phyloP scores from a whole-genome alignment of 1,140 invertebrate species.

The Adelges cooleyi region DNA sequence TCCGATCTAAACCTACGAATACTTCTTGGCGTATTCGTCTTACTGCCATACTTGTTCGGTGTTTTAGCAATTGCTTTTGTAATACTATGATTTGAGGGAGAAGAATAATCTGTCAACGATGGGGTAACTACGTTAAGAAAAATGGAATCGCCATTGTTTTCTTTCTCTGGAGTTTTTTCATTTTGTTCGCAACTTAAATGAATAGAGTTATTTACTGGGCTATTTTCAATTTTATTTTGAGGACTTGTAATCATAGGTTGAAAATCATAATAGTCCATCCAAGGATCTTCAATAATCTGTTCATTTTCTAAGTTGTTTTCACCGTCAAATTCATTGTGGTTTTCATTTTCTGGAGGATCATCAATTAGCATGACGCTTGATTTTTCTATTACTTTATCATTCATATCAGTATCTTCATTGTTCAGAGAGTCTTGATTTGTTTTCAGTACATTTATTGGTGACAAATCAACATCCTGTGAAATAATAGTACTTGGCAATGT shows the following conservation, averaged over 20 bases:
- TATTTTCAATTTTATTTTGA: not conserved
- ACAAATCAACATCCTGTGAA: no score
- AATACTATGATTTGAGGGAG: conserved; percentile 4
- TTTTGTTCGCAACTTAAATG: not conserved
- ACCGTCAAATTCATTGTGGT: no score
- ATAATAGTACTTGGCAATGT: no score
- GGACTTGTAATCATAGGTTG: conserved; percentile 1
- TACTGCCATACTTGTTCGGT: not conserved
- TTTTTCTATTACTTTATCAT: no score
- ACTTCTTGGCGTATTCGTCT: conserved; percentile 1
- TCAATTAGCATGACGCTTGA: no score
- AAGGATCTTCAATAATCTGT: conserved; percentile 19
- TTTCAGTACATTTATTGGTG: no score
- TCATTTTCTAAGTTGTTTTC: no score
- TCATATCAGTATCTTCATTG: no score
- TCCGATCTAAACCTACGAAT: conserved; percentile 10
- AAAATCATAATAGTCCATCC: conserved; percentile 16
- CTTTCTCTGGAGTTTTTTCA: not conserved
- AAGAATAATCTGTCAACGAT: no score
- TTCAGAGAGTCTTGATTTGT: no score
- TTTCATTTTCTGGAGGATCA: no score
- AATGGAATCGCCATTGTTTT: not conserved
- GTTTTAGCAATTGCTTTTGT: conserved; percentile 8
- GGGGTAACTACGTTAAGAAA: not conserved
- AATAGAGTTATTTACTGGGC: not conserved